A percentile compares a stretch with the other conserved stretches of the same genome.
Conservation (phyloP, 2,113 vertebrate species). For the Petromus typicus region DNA sequence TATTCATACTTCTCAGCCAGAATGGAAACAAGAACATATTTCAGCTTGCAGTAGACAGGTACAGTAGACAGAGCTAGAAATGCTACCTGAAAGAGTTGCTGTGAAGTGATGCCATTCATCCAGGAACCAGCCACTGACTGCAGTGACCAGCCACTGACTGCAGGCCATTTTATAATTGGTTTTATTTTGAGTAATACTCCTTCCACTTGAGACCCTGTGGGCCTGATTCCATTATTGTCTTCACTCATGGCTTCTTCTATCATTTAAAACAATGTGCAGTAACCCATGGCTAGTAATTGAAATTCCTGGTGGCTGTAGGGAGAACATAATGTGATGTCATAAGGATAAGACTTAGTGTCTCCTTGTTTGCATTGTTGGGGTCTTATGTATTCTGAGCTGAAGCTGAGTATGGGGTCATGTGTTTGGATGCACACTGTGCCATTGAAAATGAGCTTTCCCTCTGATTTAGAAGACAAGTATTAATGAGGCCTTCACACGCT, state of each 20-base stretch:
- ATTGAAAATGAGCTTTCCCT: neutral
- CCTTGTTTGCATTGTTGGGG: neutral
- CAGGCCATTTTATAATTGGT: conserved; percentile 80
- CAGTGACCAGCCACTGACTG: conserved; percentile 73
- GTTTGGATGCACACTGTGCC: neutral
- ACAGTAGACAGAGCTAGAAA: conserved; percentile 67
- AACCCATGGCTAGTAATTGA: neutral
- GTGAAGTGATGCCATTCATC: conserved; percentile 69
- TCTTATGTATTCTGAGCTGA: neutral
- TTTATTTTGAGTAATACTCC: conserved; percentile 73
- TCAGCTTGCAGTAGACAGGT: conserved; percentile 76
- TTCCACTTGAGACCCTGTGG: conserved; percentile 67
- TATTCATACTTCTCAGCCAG: conserved; percentile 63
- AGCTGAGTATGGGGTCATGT: neutral
- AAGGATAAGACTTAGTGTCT: neutral
- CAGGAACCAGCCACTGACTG: too few species aligned
- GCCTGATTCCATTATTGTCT: conserved; percentile 2
- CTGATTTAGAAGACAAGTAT: conserved; percentile 41
- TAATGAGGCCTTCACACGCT: neutral
- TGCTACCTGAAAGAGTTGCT: conserved; percentile 64
- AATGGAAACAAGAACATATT: conserved; percentile 76
- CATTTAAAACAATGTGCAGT: conserved; percentile 11
- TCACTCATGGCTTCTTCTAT: conserved; percentile 54
- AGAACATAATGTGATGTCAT: neutral
- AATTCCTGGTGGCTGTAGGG: neutral